Base-by-base conservation (phyloP, 2,797 vertebrate genomes). In the Paratrypauchen microcephalus region DNA sequence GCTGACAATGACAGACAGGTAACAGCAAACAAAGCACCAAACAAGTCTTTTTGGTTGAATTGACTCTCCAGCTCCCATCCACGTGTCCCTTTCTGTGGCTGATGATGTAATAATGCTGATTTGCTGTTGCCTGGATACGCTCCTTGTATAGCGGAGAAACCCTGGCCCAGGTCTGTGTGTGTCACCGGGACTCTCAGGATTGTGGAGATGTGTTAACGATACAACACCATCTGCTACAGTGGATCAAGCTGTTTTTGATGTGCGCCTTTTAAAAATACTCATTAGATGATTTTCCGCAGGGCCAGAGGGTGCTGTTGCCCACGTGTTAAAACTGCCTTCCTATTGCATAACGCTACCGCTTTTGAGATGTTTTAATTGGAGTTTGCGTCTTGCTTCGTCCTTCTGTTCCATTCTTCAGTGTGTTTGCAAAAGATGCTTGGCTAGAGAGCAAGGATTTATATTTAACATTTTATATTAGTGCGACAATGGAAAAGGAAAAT, bases 41-140 rank as follows among this genome's bases (percentile, higher is more conserved):
- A 52, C 18, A 58, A 30, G 23, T 13, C 21, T 56, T 26, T 56
- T 56, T 56, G 54, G 54, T 56, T 56, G 54, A 58, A 28, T 8
- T 30, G 5, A 58, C 0, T 16, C 55, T 15, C 30, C 41, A 16
- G 24, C 15, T 6, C 16, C 2, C 81, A 85, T 72, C 86, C 74
- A 72, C 74, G 73, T 87, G 83, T 79, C 77, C 75, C 73, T 52
- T 75, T 85, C 74, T 86, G 73, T 73, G 26, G 56, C 76, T 74
- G 71, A 86, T 90, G 88, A 91, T 89, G 88, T 88, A 88, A 90
- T 89, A 86, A 88, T 70, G 15, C 41, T 41, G 73, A 78, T 72
- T 84, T 78, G 79, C 88, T 86, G 91, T 91, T 91, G 91, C 89
- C 84, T 90, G 55, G 89, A 73, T 86, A 91, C 89, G 69, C 52